Evolutionary conservation across 1,140 invertebrate species (phyloP).

Genomic region (Sogatella furcifera): DNA sequence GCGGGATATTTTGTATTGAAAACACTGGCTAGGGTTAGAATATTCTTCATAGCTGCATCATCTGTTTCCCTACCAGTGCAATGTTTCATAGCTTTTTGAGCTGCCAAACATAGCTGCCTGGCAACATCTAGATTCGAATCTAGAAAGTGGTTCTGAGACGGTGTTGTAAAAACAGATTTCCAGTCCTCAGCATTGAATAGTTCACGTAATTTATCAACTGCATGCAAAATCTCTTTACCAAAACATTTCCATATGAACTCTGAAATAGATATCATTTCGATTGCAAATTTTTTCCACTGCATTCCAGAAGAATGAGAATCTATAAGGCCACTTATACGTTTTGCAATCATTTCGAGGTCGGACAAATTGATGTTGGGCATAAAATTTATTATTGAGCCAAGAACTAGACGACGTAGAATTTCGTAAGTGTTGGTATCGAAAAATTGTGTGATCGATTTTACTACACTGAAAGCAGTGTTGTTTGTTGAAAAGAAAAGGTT

Average conservation of each 20-base stretch:
- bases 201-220: conserved; percentile 4
- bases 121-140: conserved; percentile 5
- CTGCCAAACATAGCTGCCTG: conserved; percentile 2
- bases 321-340: not conserved
- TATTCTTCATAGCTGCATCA: not conserved
- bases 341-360: not conserved
- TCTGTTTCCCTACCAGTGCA: not conserved
- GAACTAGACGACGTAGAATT: not conserved
- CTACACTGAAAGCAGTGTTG: not conserved
- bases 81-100: not conserved
- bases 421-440: conserved; percentile 2
- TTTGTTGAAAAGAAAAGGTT: conserved; percentile 4
- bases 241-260: conserved; percentile 10
- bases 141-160: not conserved
- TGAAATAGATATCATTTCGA: not conserved
- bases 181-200: conserved; percentile 3
- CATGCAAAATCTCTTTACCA: conserved; percentile 2
- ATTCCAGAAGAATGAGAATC: not conserved
- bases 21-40: not conserved
- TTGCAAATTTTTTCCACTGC: conserved; percentile 1
- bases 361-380: conserved; percentile 6
- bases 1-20: not conserved
- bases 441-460: conserved; percentile 7
- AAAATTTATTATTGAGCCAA: not conserved
- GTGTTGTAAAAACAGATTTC: not conserved